Conservation (phyloP, 2,113 vertebrate species). For the Stictonetta naevosa region DNA sequence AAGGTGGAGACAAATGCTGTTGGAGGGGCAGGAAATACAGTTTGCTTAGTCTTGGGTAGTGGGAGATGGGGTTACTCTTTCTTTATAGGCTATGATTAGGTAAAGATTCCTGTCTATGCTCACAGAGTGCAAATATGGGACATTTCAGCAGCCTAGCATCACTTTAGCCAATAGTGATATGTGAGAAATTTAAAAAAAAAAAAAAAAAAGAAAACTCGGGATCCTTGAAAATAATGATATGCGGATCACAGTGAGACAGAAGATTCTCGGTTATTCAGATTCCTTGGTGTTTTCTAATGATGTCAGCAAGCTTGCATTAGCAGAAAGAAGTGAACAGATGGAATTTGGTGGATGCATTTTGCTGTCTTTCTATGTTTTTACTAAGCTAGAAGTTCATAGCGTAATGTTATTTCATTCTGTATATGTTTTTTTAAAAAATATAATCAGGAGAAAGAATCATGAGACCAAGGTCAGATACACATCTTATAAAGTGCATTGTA, state of each 20-base stretch:
- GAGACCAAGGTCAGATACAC: not conserved
- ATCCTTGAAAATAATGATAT: not conserved
- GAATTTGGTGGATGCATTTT: not conserved
- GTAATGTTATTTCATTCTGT: not conserved
- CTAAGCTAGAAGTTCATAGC: not conserved
- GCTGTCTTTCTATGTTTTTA: not conserved
- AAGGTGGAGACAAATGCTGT: not conserved
- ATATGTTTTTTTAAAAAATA: not conserved
- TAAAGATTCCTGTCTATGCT: not conserved
- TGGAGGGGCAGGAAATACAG: not conserved
- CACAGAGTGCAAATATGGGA: not conserved
- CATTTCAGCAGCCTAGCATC: not conserved
- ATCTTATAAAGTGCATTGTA: constrained; percentile 35
- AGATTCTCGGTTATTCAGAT: not conserved
- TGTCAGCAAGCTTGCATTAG: not conserved
- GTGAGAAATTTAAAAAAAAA: not conserved
- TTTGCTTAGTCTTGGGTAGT: not conserved
- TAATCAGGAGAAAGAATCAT: not conserved
- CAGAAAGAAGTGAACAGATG: not conserved
- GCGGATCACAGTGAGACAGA: not conserved
- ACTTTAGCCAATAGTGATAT: not conserved
- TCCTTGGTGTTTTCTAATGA: not conserved
- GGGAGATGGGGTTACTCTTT: not conserved
- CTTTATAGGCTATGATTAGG: not conserved
- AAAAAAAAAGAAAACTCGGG: not conserved